Evolutionary conservation across 2,113 vertebrate genomes (phyloP).

Genomic region (Tragelaphus strepsiceros): DNA sequence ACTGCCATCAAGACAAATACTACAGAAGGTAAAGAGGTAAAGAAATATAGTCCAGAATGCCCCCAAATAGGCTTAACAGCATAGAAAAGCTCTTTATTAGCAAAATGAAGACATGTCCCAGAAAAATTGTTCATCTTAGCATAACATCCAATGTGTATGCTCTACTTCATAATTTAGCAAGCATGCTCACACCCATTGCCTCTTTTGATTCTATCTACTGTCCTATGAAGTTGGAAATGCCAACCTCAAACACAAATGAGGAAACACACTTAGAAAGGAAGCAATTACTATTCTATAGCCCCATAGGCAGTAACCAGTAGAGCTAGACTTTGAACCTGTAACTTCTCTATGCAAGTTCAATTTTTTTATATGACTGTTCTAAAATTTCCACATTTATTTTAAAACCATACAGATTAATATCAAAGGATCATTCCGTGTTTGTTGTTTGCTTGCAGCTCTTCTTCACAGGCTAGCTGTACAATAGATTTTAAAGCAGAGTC

Average conservation of each 20-base stretch:
- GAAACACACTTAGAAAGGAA: neutral
- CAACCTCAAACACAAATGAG: neutral
- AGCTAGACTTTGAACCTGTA: neutral
- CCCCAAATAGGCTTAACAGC: neutral
- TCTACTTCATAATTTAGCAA: neutral
- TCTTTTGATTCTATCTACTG: neutral
- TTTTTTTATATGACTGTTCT: neutral
- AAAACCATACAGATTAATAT: neutral
- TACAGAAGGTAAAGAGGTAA: neutral
- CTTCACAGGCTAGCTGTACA: neutral
- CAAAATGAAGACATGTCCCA: neutral
- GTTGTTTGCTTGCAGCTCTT: neutral
- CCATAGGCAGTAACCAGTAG: neutral
- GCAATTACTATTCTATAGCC: neutral
- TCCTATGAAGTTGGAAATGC: neutral
- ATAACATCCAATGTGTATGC: neutral
- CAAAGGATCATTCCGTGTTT: neutral
- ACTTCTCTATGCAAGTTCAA: neutral
- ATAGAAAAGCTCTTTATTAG: neutral
- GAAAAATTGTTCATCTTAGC: neutral
- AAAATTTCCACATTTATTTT: neutral
- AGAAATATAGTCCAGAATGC: neutral
- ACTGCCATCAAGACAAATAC: neutral
- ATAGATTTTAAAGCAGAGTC: neutral
- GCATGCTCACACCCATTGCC: neutral